Conservation (phyloP, 1,140 invertebrate species). For the Drosophila kepulauana region DNA sequence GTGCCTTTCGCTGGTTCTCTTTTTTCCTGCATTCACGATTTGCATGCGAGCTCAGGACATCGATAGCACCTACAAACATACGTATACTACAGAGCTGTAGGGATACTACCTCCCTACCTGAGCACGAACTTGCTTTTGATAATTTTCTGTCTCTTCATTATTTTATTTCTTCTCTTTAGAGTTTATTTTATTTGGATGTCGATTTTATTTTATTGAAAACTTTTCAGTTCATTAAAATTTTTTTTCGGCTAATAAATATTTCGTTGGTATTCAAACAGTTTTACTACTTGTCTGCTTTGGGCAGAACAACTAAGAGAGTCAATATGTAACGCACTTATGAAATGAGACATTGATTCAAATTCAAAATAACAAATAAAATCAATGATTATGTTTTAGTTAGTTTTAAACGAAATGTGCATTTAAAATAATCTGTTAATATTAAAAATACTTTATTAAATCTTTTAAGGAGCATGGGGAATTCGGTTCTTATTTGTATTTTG, state of each 20-base stretch:
- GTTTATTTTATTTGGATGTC: constrained; percentile 60
- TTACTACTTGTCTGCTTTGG: constrained; percentile 16
- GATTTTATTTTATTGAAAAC: constrained; percentile 69
- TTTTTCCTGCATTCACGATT: constrained; percentile 44
- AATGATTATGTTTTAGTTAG: too few relatives aligned
- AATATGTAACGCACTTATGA: not conserved
- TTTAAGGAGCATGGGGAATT: constrained; percentile 7
- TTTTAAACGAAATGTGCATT: too few relatives aligned
- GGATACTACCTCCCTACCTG: constrained; percentile 18
- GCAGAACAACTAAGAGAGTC: not conserved
- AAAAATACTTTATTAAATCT: too few relatives aligned
- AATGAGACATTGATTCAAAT: not conserved
- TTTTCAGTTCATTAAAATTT: constrained; percentile 77
- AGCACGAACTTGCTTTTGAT: constrained; percentile 66
- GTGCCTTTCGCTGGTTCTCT: constrained; percentile 11
- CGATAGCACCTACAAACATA: not conserved
- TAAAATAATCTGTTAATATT: too few relatives aligned
- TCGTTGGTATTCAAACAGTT: constrained; percentile 28
- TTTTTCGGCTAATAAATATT: constrained; percentile 79
- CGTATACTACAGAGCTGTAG: not conserved
- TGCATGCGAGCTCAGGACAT: constrained; percentile 30
- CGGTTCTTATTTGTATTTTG: not conserved
- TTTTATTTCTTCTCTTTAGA: constrained; percentile 55
- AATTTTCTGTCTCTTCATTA: constrained; percentile 68
- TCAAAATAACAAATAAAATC: too few relatives aligned